Base-by-base conservation (phyloP, 2,797 vertebrate genomes). In the Cirrhinus molitorella region DNA sequence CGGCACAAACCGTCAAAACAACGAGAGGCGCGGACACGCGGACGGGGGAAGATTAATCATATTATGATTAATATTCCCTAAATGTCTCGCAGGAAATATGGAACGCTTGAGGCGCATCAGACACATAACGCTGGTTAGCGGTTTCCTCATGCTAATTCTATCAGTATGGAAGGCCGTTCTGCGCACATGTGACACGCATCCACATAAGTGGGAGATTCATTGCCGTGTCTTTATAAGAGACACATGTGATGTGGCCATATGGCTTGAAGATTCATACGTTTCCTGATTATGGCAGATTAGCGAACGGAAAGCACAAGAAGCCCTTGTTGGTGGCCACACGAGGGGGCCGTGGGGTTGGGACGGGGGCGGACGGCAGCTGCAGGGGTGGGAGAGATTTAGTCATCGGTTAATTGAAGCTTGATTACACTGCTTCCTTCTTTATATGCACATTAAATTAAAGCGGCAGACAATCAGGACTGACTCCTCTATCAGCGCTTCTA, bases 71-170 rank as follows among this genome's bases (percentile, higher is more conserved):
- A 86, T 88, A 90, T 89, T 83, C 84, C 78, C 88, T 83, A 85
- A 91, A 85, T 79, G 88, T 91, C 91, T 92, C 89, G 71, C 85
- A 92, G 92, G 92, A 94, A 94, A 93, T 89, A 88, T 80, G 89
- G 89, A 92, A 86, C 88, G 90, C 89, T 91, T 43, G 49, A 89
- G 85, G 89, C 90, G 88, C 89, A 89, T 89, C 91, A 91, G 88
- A 91, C 88, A 91, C 90, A 90, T 88, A 91, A 92, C 90, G 79
- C 88, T 81, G 91, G 88, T 91, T 92, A 90, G 90, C 87, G 89
- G 90, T 92, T 95, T 94, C 94, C 93, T 93, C 91, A 90, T 93
- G 93, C 92, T 94, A 93, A 94, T 93, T 92, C 93, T 93, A 94
- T 94, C 92, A 94, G 92, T 83, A 89, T 91, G 91, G 91, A 92